phyloP scores from a whole-genome alignment of 2,113 vertebrate species.

The Lasiurus borealis region DNA sequence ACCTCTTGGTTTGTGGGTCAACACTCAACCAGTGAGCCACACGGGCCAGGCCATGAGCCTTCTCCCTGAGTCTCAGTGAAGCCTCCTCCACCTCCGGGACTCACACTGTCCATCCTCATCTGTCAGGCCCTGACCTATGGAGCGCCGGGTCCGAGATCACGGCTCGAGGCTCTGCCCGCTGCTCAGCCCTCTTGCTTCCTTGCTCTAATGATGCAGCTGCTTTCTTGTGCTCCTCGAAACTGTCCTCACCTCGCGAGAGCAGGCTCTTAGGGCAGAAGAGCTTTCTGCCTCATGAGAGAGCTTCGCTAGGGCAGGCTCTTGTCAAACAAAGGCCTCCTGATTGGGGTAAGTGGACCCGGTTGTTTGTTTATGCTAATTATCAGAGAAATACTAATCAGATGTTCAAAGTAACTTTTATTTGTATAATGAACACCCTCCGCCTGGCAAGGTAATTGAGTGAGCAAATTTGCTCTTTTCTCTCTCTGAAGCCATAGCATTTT shows the following conservation, averaged over 20 bases:
- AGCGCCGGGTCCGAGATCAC: not conserved
- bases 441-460: not conserved
- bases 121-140: no score
- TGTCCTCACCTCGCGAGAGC: not conserved
- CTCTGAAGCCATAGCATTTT: constrained; percentile 7
- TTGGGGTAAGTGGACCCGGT: not conserved
- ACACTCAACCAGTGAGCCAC: not conserved
- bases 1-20: not conserved
- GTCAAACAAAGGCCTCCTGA: not conserved
- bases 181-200: not conserved
- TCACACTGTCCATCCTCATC: fast-evolving
- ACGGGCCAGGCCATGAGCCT: no score
- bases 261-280: not conserved
- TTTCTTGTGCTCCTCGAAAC: not conserved
- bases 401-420: constrained; percentile 51
- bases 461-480: not conserved
- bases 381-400: constrained; percentile 10
- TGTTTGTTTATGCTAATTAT: constrained; percentile 32
- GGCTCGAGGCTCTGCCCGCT: fast-evolving
- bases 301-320: not conserved
- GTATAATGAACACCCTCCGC: not conserved
- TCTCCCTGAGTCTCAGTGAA: no score
- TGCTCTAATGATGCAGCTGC: not conserved
- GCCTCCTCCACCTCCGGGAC: no score
- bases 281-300: no score